Conservation (phyloP, 2,888 invertebrate species). For the Thecophora atra region DNA sequence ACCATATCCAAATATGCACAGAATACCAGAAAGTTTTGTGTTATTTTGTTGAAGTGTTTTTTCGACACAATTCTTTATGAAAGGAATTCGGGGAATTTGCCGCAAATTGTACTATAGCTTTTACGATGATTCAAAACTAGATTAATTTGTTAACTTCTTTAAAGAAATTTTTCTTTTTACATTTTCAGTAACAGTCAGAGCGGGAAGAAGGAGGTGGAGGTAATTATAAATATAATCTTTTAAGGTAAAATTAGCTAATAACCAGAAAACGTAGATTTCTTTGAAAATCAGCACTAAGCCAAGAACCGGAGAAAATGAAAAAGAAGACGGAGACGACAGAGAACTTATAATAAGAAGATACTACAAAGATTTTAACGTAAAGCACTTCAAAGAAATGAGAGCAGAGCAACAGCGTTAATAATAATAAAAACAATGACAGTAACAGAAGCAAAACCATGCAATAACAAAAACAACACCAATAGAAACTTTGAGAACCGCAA, state of each 20-base stretch:
- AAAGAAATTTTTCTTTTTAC: too few relatives aligned
- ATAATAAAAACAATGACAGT: slow-evolving; percentile 4
- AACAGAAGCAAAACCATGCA: slow-evolving; percentile 10
- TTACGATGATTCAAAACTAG: too few relatives aligned
- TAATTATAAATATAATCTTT: slow-evolving; percentile 4
- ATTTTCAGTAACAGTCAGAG: too few relatives aligned
- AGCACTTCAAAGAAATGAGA: background rate
- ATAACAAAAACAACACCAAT: background rate
- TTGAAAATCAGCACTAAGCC: slow-evolving; percentile 20
- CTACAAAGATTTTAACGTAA: background rate
- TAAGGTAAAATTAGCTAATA: slow-evolving; percentile 26
- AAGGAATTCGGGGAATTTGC: too few relatives aligned
- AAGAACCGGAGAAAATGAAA: background rate
- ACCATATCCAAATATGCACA: too few relatives aligned
- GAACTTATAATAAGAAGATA: background rate
- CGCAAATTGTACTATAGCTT: too few relatives aligned
- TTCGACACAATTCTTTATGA: too few relatives aligned
- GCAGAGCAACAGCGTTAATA: background rate
- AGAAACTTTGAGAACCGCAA: background rate
- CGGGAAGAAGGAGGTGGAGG: too few relatives aligned
- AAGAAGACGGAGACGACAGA: background rate
- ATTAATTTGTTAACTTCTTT: too few relatives aligned
- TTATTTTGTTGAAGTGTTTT: too few relatives aligned
- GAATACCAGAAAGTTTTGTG: too few relatives aligned
- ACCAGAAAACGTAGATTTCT: slow-evolving; percentile 25